A percentile compares a stretch with the other conserved stretches of the same genome.
Evolutionary conservation across 2,888 invertebrate genomes (phyloP).

Genomic region (Hartigia nigra): DNA sequence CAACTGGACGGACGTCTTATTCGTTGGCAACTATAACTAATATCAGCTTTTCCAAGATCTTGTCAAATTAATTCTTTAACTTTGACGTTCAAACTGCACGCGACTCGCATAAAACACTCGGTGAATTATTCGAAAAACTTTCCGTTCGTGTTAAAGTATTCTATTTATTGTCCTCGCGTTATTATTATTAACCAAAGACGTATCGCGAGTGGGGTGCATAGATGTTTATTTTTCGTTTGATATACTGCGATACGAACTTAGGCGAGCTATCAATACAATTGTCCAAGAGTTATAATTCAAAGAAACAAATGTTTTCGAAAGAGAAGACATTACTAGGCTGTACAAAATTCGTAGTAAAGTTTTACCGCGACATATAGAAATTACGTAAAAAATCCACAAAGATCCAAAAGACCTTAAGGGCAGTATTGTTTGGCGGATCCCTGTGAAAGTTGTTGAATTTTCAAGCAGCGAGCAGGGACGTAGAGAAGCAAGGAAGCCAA

Average conservation of each 20-base stretch:
- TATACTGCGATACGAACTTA: neutral
- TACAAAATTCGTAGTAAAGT: neutral
- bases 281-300: neutral
- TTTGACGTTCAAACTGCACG: neutral
- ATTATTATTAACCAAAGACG: neutral
- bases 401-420: neutral
- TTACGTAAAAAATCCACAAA: neutral
- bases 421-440: neutral
- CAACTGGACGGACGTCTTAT: neutral
- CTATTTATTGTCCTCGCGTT: neutral
- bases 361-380: neutral
- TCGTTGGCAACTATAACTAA: neutral
- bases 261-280: neutral
- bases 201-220: neutral
- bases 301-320: neutral
- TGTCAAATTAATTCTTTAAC: neutral
- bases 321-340: neutral
- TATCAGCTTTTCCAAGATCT: neutral
- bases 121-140: neutral
- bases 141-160: neutral
- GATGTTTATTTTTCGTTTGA: neutral
- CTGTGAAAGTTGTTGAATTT: neutral
- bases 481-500: constrained; percentile 8
- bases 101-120: neutral
- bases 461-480: neutral